Evolutionary conservation across 2,888 invertebrate species (phyloP).

Genomic region (Drosophila subsilvestris): DNA sequence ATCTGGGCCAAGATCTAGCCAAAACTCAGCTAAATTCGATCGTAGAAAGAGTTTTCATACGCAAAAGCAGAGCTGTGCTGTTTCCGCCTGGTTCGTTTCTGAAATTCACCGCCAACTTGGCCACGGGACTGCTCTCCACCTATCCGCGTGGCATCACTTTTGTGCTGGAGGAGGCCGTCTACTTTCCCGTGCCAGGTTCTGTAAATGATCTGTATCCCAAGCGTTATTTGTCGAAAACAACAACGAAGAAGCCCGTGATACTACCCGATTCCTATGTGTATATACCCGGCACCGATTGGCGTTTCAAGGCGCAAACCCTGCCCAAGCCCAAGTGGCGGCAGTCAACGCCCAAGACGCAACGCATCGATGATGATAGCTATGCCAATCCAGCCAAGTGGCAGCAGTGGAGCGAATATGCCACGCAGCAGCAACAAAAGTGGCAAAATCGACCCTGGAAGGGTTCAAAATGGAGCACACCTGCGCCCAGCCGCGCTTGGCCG

Average conservation of each 20-base stretch:
- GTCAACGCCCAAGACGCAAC: slow-evolving; percentile 57
- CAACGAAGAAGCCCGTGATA: slow-evolving; percentile 55
- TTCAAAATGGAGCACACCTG: slow-evolving; percentile 62
- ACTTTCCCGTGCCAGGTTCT: slow-evolving; percentile 75
- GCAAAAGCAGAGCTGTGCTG: slow-evolving; percentile 76
- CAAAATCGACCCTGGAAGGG: slow-evolving; percentile 26
- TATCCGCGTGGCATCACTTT: slow-evolving; percentile 78
- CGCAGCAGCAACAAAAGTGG: slow-evolving; percentile 49
- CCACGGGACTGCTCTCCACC: slow-evolving; percentile 71
- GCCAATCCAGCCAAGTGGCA: slow-evolving; percentile 67
- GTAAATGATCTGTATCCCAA: slow-evolving; percentile 80
- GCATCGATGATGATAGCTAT: slow-evolving; percentile 57
- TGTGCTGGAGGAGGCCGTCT: slow-evolving; percentile 74
- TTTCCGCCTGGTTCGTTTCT: slow-evolving; percentile 77
- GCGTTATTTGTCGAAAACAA: slow-evolving; percentile 61
- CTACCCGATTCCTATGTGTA: slow-evolving; percentile 59
- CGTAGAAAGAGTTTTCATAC: slow-evolving; percentile 60
- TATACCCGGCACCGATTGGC: slow-evolving; percentile 78
- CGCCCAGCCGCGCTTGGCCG: not conserved
- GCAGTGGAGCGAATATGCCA: slow-evolving; percentile 61
- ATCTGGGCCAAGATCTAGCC: slow-evolving; percentile 15
- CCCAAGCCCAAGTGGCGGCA: slow-evolving; percentile 48
- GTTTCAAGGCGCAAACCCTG: slow-evolving; percentile 74
- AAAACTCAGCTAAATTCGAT: slow-evolving; percentile 30
- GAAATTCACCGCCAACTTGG: slow-evolving; percentile 74